These are phyloP conservation scores for Hoplodrina ambigua DNA, from an alignment of 2,888 invertebrate species.

Conservation along the genomic window DNA sequence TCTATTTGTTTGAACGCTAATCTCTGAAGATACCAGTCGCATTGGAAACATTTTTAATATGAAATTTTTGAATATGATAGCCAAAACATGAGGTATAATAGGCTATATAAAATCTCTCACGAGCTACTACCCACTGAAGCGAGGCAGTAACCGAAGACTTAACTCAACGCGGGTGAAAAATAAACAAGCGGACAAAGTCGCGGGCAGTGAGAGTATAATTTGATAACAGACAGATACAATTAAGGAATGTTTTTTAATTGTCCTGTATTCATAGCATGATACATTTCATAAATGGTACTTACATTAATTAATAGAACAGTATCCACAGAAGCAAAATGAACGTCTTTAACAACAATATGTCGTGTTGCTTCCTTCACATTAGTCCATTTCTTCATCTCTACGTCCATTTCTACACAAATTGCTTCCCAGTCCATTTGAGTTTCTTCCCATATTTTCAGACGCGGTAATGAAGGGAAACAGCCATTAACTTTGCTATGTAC, in stretches of 20 bases:
- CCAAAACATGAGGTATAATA: too few species aligned
- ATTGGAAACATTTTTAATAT: too few species aligned
- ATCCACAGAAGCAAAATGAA: constrained; percentile 91
- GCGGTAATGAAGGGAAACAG: constrained; percentile 80
- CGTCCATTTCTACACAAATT: constrained; percentile 91
- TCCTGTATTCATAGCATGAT: not conserved
- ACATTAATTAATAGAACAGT: constrained; percentile 90
- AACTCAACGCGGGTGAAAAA: too few species aligned
- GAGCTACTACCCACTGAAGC: too few species aligned
- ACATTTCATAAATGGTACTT: constrained; percentile 65
- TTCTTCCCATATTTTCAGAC: constrained; percentile 79
- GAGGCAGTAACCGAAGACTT: too few species aligned
- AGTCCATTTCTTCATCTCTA: constrained; percentile 90
- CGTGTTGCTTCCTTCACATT: constrained; percentile 83
- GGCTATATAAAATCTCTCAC: too few species aligned
- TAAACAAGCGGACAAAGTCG: too few species aligned
- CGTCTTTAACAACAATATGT: constrained; percentile 87
- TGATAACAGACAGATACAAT: not conserved
- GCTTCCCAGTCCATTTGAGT: constrained; percentile 88
- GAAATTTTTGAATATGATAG: too few species aligned
- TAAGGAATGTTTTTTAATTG: not conserved
- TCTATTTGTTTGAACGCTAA: too few species aligned
- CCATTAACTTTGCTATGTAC: constrained; percentile 83
- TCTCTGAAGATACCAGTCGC: too few species aligned
- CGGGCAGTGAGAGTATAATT: not conserved